Percentiles rank a stretch among this genome's conserved stretches.
Conservation (phyloP, 2,797 vertebrate species). For the Lepus oiostolus region DNA sequence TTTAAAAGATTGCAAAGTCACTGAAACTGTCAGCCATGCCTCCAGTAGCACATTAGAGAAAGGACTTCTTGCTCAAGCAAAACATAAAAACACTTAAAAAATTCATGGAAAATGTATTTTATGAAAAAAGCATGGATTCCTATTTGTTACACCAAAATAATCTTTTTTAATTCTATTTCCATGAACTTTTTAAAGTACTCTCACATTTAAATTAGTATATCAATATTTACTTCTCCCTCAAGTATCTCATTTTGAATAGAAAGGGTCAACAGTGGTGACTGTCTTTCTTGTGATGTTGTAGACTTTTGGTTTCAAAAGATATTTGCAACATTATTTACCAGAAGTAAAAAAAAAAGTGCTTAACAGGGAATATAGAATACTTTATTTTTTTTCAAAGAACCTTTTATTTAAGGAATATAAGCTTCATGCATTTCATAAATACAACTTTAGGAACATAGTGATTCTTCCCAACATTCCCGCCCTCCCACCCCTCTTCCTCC, state of each 20-base stretch:
- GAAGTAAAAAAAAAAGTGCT: neutral
- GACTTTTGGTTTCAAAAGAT: neutral
- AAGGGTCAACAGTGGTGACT: neutral
- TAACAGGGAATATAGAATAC: neutral
- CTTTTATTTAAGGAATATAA: too few relatives aligned
- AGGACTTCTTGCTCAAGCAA: neutral
- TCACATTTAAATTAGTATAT: neutral
- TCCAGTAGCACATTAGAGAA: neutral
- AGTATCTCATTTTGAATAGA: constrained; percentile 1
- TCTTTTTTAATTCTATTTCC: too few relatives aligned
- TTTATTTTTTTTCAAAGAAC: neutral
- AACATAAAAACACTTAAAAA: neutral
- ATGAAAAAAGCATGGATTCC: too few relatives aligned
- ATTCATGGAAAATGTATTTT: too few relatives aligned
- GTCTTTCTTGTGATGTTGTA: neutral
- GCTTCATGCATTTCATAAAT: too few relatives aligned
- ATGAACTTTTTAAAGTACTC: too few relatives aligned
- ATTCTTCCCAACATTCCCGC: too few relatives aligned
- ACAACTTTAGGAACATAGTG: too few relatives aligned
- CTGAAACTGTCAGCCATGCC: neutral
- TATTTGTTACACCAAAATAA: too few relatives aligned
- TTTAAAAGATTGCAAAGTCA: neutral
- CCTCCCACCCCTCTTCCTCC: too few relatives aligned
- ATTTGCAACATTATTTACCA: neutral
- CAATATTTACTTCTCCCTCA: neutral